Conservation (phyloP, 2,888 invertebrate genomes). For the Caenorhabditis parvicauda region DNA sequence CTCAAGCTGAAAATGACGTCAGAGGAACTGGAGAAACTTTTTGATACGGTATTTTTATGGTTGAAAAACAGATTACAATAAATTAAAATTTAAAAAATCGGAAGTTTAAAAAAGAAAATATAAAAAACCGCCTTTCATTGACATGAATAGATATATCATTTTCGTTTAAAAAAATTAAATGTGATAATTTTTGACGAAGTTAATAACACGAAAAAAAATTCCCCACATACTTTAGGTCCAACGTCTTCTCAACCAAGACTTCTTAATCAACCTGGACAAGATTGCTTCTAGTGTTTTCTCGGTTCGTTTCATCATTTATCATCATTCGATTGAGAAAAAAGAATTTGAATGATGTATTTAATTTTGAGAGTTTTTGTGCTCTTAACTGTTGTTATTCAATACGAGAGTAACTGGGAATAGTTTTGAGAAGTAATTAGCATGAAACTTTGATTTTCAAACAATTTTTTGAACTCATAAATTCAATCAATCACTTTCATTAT, state of each 20-base stretch:
- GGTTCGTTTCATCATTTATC: slow-evolving; percentile 6
- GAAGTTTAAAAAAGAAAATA: no score
- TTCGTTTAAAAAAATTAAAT: no score
- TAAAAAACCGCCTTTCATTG: no score
- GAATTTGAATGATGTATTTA: background rate
- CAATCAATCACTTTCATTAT: background rate
- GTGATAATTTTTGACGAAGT: no score
- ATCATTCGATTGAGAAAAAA: background rate
- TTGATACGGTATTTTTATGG: slow-evolving; percentile 23
- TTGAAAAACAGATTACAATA: no score
- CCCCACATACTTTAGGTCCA: slow-evolving; percentile 40
- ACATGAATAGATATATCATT: no score
- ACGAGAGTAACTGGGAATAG: no score
- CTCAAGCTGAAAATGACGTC: slow-evolving; percentile 14
- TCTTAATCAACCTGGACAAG: slow-evolving; percentile 36
- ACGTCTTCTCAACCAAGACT: slow-evolving; percentile 30
- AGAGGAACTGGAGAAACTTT: slow-evolving; percentile 28
- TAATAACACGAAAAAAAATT: no score
- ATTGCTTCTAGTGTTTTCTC: slow-evolving; percentile 31
- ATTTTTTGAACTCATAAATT: background rate
- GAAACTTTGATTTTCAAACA: no score
- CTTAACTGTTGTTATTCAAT: no score
- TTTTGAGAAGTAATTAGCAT: no score
- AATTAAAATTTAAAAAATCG: no score
- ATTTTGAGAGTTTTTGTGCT: background rate